A percentile compares a stretch with the other conserved stretches of the same genome.
Evolutionary conservation across 2,797 vertebrate species (phyloP).

Genomic region (Pangasius djambal): DNA sequence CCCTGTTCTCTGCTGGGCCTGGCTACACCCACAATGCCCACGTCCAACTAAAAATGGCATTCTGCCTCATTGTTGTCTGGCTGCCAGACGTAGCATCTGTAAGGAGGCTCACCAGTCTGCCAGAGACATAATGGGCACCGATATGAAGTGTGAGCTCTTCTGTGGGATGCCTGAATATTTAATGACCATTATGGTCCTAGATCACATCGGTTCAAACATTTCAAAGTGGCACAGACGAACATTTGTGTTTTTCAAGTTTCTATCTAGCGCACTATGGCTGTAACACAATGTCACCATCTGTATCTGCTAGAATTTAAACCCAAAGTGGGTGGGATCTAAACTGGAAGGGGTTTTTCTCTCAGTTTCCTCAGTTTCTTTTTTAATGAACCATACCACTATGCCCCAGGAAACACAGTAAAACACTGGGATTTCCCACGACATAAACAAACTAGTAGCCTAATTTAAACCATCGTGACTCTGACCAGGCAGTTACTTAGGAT

Average conservation of each 20-base stretch:
- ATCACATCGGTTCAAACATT: background rate
- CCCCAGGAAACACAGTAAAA: background rate
- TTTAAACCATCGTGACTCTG: background rate
- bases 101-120: slow-evolving; percentile 6
- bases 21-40: slow-evolving; percentile 38
- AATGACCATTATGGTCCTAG: background rate
- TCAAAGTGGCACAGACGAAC: background rate
- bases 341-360: background rate
- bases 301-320: background rate
- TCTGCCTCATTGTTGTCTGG: slow-evolving; percentile 38
- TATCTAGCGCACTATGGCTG: background rate
- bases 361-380: background rate
- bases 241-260: background rate
- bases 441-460: background rate
- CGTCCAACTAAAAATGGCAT: slow-evolving; percentile 51
- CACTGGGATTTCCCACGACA: background rate
- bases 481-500: background rate
- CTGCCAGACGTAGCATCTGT: slow-evolving; percentile 38
- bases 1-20: slow-evolving; percentile 22
- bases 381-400: background rate
- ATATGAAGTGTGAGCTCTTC: slow-evolving; percentile 3
- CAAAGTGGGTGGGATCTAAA: background rate
- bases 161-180: slow-evolving; percentile 16
- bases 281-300: background rate
- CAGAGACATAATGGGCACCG: slow-evolving; percentile 27